These are phyloP conservation scores for Falco berigora DNA, from an alignment of 2,797 vertebrate genomes.

Conservation along the genomic window DNA sequence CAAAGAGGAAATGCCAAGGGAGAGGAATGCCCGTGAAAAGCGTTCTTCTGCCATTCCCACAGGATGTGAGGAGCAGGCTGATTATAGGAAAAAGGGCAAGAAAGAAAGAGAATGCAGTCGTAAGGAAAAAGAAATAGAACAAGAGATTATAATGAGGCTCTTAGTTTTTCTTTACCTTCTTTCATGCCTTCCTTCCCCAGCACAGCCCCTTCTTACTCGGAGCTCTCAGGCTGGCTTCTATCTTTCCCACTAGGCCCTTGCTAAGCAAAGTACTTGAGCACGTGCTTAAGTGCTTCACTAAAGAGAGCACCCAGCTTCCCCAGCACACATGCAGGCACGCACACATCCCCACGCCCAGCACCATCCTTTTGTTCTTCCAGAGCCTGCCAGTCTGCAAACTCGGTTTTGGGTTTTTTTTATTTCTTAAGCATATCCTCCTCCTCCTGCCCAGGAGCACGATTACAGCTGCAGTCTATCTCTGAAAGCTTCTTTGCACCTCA, in stretches of 20 bases:
- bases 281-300: not conserved
- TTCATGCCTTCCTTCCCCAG: not conserved
- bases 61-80: conserved; percentile 5
- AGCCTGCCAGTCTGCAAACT: not conserved
- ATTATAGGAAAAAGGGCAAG: not conserved
- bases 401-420: not conserved
- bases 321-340: not conserved
- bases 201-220: not conserved
- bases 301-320: not conserved
- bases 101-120: conserved; percentile 3
- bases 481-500: not conserved
- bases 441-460: not conserved
- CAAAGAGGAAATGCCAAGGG: not conserved
- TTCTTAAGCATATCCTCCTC: not conserved
- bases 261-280: not conserved
- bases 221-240: not conserved
- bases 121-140: not conserved
- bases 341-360: not conserved
- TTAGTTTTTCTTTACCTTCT: not conserved
- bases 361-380: not conserved
- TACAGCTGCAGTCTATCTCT: not conserved
- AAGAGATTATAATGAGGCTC: not conserved
- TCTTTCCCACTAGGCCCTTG: not conserved
- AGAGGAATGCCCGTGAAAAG: not conserved
- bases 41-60: not conserved